Evolutionary conservation across 2,797 vertebrate genomes (phyloP), one percentile per base, ranked within the genome.

Genomic region (Chlorospingus semifuscus): DNA sequence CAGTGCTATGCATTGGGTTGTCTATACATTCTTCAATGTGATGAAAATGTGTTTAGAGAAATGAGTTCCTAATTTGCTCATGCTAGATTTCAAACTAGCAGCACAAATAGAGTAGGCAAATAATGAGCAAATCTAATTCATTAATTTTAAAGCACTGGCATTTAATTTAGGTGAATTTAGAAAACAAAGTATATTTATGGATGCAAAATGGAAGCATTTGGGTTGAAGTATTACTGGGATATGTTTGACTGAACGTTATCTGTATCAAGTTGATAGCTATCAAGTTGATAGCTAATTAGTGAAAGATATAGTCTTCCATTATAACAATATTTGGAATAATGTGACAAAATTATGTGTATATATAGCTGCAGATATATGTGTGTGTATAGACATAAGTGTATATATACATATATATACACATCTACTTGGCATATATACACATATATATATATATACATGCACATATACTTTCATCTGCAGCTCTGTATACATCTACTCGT

Each of bases 141-240:
- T 61, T 44, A 32, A 75, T 84, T 92, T 85, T 71, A 71, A 93
- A 84, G 29, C 16, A 8, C 21, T 61, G n/a, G 6, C 29, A n/a
- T 72, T 89, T 76, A 65, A 59, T 84, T 34, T 69, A 32, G 19
- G 15, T 79, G 34, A 76, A 44, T 81, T 90, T 76, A 81, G 57
- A 65, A 81, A 76, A 47, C 20, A 61, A 65, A 71, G 34, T 17
- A 26, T 69, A 30, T 57, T 82, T 63, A 30, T 59, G 30, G 34
- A 47, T 52, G 12, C n/a, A 68, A 59, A 76, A 44, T 42, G 12
- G 18, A 87, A 77, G 26, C 61, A 11, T 37, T 66, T 70, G 29
- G 11, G 9, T 53, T 61, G 46, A 44, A 77, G 44, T 44, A 13
- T 87, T 64, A 53, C 46, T 70, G 36, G 8, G 14, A 11, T 72